These are phyloP conservation scores for Zaprionus africanus DNA, from an alignment of 1,140 invertebrate species.

Conservation along the genomic window DNA sequence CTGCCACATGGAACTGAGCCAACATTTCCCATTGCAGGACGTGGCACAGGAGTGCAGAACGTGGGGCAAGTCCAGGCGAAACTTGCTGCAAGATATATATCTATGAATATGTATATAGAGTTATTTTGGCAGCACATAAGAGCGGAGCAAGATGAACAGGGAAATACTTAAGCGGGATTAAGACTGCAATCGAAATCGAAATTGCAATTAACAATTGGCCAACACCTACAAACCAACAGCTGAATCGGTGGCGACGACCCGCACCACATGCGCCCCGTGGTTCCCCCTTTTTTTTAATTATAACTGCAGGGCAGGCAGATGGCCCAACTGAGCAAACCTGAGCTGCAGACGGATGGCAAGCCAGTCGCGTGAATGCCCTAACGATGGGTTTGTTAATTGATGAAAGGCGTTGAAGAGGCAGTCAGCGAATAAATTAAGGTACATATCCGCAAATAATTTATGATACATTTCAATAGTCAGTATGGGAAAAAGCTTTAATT, in stretches of 20 bases:
- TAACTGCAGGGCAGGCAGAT: constrained; percentile 43
- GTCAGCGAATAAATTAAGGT: too few relatives aligned
- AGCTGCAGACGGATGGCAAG: neutral
- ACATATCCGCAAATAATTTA: too few relatives aligned
- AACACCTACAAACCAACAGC: neutral
- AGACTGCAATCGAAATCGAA: neutral
- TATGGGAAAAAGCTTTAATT: too few relatives aligned
- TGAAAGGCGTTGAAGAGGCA: too few relatives aligned
- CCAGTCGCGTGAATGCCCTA: constrained; percentile 3
- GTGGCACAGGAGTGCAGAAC: neutral
- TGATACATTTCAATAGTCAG: too few relatives aligned
- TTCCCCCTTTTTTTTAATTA: constrained; percentile 60
- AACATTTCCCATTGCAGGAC: neutral
- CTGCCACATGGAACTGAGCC: neutral
- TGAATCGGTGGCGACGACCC: neutral
- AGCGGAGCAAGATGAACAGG: neutral
- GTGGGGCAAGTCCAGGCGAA: neutral
- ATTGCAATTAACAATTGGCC: constrained; percentile 1
- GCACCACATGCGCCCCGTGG: constrained; percentile 4
- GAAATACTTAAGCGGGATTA: neutral
- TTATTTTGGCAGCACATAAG: neutral
- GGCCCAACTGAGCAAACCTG: constrained; percentile 23
- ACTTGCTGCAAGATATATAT: neutral
- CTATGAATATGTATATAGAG: neutral
- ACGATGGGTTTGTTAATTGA: neutral